phyloP scores from a whole-genome alignment of 2,888 invertebrate species.

The Mythimna pallens region DNA sequence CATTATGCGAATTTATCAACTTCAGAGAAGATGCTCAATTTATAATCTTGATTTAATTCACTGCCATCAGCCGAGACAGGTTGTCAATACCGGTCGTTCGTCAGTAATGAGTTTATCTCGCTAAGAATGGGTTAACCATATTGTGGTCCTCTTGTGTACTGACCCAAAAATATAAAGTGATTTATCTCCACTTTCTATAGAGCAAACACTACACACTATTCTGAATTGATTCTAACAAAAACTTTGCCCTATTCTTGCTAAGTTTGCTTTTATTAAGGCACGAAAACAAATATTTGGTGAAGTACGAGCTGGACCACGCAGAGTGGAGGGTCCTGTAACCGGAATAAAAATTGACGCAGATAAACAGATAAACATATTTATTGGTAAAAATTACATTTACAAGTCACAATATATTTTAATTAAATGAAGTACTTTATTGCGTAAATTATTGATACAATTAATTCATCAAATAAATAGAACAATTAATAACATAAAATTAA shows the following conservation, averaged over 20 bases:
- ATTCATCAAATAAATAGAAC: too few relatives aligned
- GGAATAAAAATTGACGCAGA: background rate
- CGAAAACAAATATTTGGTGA: background rate
- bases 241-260: constrained; percentile 12
- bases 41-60: constrained; percentile 27
- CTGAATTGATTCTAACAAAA: constrained; percentile 30
- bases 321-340: background rate
- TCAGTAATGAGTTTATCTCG: constrained; percentile 15
- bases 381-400: too few relatives aligned
- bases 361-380: too few relatives aligned
- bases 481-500: too few relatives aligned
- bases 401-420: too few relatives aligned
- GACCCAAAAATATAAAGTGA: constrained; percentile 8
- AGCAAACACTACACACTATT: constrained; percentile 12
- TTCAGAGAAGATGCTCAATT: constrained; percentile 13
- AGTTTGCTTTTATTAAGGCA: constrained; percentile 14
- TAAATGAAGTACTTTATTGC: too few relatives aligned
- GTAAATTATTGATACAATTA: too few relatives aligned
- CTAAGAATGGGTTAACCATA: background rate
- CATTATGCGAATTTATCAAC: background rate
- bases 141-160: background rate
- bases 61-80: constrained; percentile 8
- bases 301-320: background rate
- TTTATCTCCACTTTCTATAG: constrained; percentile 16
- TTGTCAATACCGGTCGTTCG: constrained; percentile 6